Evolutionary conservation across 2,113 vertebrate genomes (phyloP).

Genomic region (Sterrhoptilus dennistouni): DNA sequence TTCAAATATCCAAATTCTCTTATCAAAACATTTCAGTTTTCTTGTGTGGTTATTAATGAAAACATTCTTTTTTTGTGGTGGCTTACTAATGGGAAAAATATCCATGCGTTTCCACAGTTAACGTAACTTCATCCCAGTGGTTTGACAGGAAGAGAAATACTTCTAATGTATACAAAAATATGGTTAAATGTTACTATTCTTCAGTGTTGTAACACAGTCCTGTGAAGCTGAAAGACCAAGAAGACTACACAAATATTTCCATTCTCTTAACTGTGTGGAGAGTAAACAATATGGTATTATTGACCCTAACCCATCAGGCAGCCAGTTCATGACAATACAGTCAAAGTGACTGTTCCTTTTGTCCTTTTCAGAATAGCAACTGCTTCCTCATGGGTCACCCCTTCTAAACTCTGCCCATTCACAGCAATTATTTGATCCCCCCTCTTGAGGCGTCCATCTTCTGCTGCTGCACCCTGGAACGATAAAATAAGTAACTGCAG

Average conservation of each 20-base stretch:
- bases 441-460: slow-evolving; percentile 92
- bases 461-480: slow-evolving; percentile 91
- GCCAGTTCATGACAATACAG: slow-evolving; percentile 84
- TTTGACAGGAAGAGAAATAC: background rate
- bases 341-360: slow-evolving; percentile 91
- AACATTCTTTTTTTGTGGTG: background rate
- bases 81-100: background rate
- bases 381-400: slow-evolving; percentile 94
- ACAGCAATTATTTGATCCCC: slow-evolving; percentile 98
- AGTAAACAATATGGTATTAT: background rate
- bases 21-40: background rate
- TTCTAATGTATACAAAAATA: slow-evolving; percentile 24
- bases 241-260: background rate
- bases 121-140: background rate
- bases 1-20: background rate
- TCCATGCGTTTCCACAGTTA: background rate
- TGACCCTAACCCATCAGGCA: background rate
- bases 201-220: background rate
- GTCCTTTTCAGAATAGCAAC: slow-evolving; percentile 94
- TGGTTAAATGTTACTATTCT: background rate
- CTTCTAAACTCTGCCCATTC: slow-evolving; percentile 92
- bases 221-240: background rate
- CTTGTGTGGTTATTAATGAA: background rate
- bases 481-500: background rate
- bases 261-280: background rate